phyloP scores from a whole-genome alignment of 1,140 invertebrate species.

The Venturia canescens region DNA sequence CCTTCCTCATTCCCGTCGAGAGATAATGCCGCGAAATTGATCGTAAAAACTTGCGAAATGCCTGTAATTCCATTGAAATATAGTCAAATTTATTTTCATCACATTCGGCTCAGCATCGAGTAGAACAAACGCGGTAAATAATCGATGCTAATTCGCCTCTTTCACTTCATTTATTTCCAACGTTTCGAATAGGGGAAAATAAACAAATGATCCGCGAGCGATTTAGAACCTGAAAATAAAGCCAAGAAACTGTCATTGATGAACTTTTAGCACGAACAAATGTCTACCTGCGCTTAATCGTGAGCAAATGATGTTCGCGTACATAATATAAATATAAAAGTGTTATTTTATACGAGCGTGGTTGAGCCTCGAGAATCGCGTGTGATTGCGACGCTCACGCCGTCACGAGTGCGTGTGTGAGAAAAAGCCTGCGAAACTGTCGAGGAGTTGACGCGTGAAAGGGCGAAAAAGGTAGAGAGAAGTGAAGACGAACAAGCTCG shows the following conservation, averaged over 20 bases:
- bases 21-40: constrained; percentile 15
- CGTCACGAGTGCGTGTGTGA: constrained; percentile 29
- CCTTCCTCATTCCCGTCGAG: constrained; percentile 31
- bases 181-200: too few relatives aligned
- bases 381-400: constrained; percentile 29
- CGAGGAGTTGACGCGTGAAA: constrained; percentile 2
- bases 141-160: too few relatives aligned
- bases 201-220: too few relatives aligned
- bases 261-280: background rate
- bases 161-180: too few relatives aligned
- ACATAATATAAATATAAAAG: too few relatives aligned
- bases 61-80: background rate
- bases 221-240: background rate
- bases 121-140: background rate
- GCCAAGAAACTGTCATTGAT: background rate
- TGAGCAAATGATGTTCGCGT: too few relatives aligned
- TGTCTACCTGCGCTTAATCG: background rate
- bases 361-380: constrained; percentile 8
- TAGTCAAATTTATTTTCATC: constrained; percentile 4
- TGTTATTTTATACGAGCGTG: too few relatives aligned
- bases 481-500: constrained; percentile 6
- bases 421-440: constrained; percentile 41
- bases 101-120: background rate
- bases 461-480: background rate
- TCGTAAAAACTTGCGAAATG: background rate